Conservation (phyloP, 2,888 invertebrate genomes). For the Netelia fuscicornis region DNA sequence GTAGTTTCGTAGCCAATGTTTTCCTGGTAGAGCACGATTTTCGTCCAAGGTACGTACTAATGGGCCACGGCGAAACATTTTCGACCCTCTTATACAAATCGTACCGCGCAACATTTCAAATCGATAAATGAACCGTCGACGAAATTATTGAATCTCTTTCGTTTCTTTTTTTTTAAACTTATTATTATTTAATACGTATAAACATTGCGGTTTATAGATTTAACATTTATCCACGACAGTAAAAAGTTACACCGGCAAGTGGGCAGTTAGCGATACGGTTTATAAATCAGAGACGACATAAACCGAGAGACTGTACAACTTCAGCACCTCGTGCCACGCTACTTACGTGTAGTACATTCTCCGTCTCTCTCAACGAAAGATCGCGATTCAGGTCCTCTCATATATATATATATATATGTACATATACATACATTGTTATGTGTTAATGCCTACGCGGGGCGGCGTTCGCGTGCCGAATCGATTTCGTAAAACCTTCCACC, state of each 20-base stretch:
- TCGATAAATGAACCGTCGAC: constrained; percentile 6
- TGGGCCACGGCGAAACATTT: constrained; percentile 30
- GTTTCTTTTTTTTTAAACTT: no score
- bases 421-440: constrained; percentile 1
- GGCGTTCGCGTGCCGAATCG: constrained; percentile 76
- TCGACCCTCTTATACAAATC: constrained; percentile 38
- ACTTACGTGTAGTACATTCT: constrained; percentile 46
- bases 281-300: constrained; percentile 55
- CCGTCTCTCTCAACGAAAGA: constrained; percentile 44
- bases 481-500: constrained; percentile 73
- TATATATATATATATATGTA: no score
- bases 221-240: not conserved
- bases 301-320: constrained; percentile 43
- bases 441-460: constrained; percentile 56
- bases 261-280: constrained; percentile 31
- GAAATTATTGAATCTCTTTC: not conserved
- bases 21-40: constrained; percentile 34
- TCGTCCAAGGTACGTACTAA: constrained; percentile 49
- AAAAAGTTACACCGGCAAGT: constrained; percentile 38
- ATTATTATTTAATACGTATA: not conserved
- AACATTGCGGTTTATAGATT: not conserved
- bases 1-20: constrained; percentile 40
- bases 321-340: constrained; percentile 25
- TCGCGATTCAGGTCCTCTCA: constrained; percentile 47
- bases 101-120: constrained; percentile 28